These are phyloP conservation scores for Sebastes cheni DNA, from an alignment of 2,797 vertebrate species.

Conservation along the genomic window DNA sequence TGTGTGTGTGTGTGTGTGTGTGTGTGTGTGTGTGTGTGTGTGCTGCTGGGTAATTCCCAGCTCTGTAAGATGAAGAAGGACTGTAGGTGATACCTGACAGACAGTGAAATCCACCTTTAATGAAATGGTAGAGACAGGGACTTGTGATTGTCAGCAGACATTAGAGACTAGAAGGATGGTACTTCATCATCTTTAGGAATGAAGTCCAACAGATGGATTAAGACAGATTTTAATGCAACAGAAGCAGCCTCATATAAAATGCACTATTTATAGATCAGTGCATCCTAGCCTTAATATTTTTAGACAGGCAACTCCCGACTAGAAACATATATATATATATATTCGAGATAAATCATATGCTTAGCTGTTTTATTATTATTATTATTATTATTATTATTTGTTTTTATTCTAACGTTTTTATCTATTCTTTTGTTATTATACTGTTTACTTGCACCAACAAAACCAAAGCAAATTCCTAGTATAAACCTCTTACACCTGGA, in stretches of 20 bases:
- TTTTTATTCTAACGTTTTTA: too few relatives aligned
- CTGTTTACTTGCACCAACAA: too few relatives aligned
- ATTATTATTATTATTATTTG: too few relatives aligned
- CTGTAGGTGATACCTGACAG: constrained; percentile 16
- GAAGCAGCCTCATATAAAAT: background rate
- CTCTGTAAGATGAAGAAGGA: constrained; percentile 15
- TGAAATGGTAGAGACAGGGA: constrained; percentile 1
- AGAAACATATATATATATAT: background rate
- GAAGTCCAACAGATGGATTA: background rate
- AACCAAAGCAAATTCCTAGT: too few relatives aligned
- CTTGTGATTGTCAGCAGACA: background rate
- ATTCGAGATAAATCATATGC: background rate
- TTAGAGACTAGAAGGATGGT: background rate
- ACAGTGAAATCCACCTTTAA: constrained; percentile 36
- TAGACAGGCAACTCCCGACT: background rate
- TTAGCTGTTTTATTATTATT: background rate
- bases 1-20: background rate
- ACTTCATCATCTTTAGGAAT: background rate
- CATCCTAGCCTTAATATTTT: background rate
- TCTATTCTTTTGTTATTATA: too few relatives aligned
- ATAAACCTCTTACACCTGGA: too few relatives aligned
- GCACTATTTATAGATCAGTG: constrained; percentile 9
- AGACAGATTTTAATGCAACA: background rate
- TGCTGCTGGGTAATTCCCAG: constrained; percentile 35
- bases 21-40: background rate